Evolutionary conservation across 2,888 invertebrate genomes (phyloP).

Genomic region (Leptopterna dolabrata): DNA sequence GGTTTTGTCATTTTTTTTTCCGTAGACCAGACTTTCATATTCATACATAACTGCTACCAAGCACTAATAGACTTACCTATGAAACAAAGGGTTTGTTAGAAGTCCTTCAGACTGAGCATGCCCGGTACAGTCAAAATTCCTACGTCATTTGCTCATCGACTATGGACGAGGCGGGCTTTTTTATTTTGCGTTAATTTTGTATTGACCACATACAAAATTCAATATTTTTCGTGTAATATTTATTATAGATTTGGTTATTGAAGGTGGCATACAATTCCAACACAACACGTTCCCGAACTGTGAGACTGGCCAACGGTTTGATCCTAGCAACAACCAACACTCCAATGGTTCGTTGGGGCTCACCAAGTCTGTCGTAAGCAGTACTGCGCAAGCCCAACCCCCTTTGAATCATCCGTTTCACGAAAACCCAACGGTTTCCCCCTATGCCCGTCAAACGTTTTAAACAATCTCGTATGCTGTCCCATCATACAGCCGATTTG

Average conservation of each 20-base stretch:
- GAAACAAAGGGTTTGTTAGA: constrained; percentile 9
- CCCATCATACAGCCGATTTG: not conserved
- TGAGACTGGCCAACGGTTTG: constrained; percentile 46
- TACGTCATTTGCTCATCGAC: constrained; percentile 1
- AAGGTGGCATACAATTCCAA: constrained; percentile 18
- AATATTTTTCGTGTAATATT: not conserved
- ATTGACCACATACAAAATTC: not conserved
- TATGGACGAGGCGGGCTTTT: not conserved
- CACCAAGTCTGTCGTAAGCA: constrained; percentile 12
- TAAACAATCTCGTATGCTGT: not conserved
- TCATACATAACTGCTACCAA: not conserved
- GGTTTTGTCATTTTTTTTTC: not conserved
- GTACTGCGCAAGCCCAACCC: constrained; percentile 31
- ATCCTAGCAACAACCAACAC: constrained; percentile 46
- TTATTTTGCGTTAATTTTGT: constrained; percentile 2
- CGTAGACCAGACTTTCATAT: not conserved
- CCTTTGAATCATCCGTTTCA: constrained; percentile 21
- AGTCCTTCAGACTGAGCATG: constrained; percentile 34
- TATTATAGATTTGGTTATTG: not conserved
- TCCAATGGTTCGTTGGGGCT: constrained; percentile 30
- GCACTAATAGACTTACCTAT: constrained; percentile 27
- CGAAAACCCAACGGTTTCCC: constrained; percentile 24
- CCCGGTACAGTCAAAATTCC: constrained; percentile 3
- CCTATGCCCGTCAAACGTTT: not conserved
- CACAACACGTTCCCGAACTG: constrained; percentile 39